Evolutionary conservation across 2,888 invertebrate species (phyloP).

Genomic region (Eupsilia transversa): DNA sequence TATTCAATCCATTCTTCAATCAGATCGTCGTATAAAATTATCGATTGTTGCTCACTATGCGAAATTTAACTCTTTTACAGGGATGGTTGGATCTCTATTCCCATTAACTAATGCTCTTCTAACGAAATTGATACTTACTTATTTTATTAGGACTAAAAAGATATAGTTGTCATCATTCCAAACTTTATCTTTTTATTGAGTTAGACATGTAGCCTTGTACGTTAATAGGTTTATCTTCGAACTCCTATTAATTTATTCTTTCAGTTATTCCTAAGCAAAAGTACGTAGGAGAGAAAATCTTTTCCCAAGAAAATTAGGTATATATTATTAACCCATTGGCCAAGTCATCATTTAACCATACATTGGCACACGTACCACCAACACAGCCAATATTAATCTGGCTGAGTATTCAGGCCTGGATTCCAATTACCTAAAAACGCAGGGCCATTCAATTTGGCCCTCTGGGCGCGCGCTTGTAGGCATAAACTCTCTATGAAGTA

Average conservation of each 20-base stretch:
- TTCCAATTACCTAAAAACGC: conserved; percentile 80
- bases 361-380: conserved; percentile 50
- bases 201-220: too few relatives aligned
- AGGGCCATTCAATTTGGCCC: conserved; percentile 77
- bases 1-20: neutral
- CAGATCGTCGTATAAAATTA: neutral
- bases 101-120: neutral
- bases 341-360: conserved; percentile 59
- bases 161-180: neutral
- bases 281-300: conserved; percentile 3
- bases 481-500: conserved; percentile 69
- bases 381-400: conserved; percentile 70
- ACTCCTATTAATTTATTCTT: neutral
- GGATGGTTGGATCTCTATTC: neutral
- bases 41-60: neutral
- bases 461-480: conserved; percentile 64
- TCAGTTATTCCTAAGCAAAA: neutral
- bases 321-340: conserved; percentile 55
- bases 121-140: neutral
- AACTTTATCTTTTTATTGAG: neutral
- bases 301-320: conserved; percentile 7
- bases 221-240: neutral
- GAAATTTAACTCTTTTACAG: neutral
- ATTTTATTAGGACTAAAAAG: neutral
- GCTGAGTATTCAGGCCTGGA: conserved; percentile 66